Base-by-base conservation (phyloP, 2,113 vertebrate species). In the Thunnus thynnus region DNA sequence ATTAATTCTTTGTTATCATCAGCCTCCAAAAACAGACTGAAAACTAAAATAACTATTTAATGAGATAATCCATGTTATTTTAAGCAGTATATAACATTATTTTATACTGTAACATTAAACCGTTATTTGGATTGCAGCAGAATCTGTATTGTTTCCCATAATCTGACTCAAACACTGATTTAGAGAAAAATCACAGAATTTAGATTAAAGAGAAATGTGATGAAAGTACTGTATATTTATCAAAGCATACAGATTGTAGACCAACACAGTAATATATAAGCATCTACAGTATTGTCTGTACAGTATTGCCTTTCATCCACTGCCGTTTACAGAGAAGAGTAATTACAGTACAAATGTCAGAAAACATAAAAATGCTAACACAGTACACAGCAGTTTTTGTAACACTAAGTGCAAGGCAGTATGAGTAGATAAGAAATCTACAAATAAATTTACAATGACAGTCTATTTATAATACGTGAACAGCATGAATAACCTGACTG, bases 401-500 rank as follows among this genome's bases (percentile, higher is more conserved):
- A 11, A 54, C 7, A 60, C 13, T 46, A 16, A 27, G 32, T 32
- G 11, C n/a, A 25, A n/a, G 16, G 41, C 10, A 62, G 5, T 44
- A 18, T 12, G 22, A 50, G 22, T 17, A 11, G 10, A 67, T 12
- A 6, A 68, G 9, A 17, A 60, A 52, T 56, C 1, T 9, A 18
- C 11, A 13, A 50, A 52, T 54, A 52, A 16, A 41, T 52, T n/a
- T 6, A n/a, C 10, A 11, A 30, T 8, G 22, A 25, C 18, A 50
- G 14, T n/a, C 13, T 41, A 50, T 65, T 68, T 4, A 51, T 44
- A 60, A 44, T 10, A 62, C 17, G 46, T 50, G 27, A 60, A 22
- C 8, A 67, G 25, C 5, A 54, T n/a, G 1, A 82, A 67, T 54
- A 95, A 99, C 98, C 96, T 98, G 94, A 83, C 92, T 96, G 90